Conservation (phyloP, 2,888 invertebrate species). For the Diarsia rubi region DNA sequence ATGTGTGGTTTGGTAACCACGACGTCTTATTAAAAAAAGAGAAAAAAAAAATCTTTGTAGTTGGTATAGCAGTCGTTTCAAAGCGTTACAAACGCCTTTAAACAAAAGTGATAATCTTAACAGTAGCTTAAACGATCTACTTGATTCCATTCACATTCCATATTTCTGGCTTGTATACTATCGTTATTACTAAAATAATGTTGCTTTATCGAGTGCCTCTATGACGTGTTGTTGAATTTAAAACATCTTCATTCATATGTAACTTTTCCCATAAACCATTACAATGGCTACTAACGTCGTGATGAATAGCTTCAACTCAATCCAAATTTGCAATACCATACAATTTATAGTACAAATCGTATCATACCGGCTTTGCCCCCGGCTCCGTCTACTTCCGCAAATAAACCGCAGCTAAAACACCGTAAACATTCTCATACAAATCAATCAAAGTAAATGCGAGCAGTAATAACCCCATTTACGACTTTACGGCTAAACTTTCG, state of each 20-base stretch:
- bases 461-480: conserved; percentile 45
- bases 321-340: conserved; percentile 40
- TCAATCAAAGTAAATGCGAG: conserved; percentile 53
- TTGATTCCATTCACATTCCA: no score
- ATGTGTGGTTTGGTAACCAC: neutral
- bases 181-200: neutral
- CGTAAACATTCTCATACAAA: conserved; percentile 58
- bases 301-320: conserved; percentile 37
- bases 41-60: neutral
- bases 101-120: neutral
- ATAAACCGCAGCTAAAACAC: conserved; percentile 44
- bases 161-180: neutral
- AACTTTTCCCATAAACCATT: conserved; percentile 23
- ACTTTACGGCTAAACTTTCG: conserved; percentile 31
- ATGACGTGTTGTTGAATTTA: conserved; percentile 2
- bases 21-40: conserved; percentile 10
- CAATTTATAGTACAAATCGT: conserved; percentile 36
- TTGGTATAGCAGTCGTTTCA: neutral
- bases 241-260: conserved; percentile 1
- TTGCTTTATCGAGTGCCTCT: neutral
- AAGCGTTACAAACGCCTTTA: neutral
- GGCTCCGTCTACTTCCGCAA: conserved; percentile 49
- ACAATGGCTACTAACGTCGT: conserved; percentile 33
- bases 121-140: neutral
- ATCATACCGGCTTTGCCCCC: conserved; percentile 21